Base-by-base conservation (phyloP, 2,888 invertebrate species). In the Sarcophaga caerulescens region DNA sequence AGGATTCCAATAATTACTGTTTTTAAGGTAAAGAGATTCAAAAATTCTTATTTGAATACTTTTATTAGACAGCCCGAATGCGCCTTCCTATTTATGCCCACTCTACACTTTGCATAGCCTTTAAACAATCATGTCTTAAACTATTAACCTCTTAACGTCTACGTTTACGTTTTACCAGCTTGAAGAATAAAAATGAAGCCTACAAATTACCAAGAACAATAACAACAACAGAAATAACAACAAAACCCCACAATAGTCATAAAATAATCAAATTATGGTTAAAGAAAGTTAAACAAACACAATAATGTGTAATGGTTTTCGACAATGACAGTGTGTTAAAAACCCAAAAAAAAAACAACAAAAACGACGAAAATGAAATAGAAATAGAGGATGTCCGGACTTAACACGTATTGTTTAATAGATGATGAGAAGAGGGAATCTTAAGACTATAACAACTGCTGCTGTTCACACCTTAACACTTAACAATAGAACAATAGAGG, bases 301-400 rank as follows among this genome's bases (percentile, higher is more conserved):
- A 77, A 79, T 79, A 75, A 71, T 81, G 62, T 78, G 62, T 78
- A 78, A 82, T 85, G 82, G 74, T 81, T 73, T 35, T 78, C 19
- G 12, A 62, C 10, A 85, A 66, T 74, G 79, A 71, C 81, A 78
- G 59, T 66, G 81, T 77, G 63, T 63, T 21, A 70, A 47, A 66
- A 81, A 57, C 68, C 23, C 57, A 6, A 25, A 25, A 35, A 25
- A 25, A 25, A 25, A 45, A 11, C 59, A 17, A n/a, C 8, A n/a
- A 19, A 1, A 60, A 60, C 6, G 19, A n/a, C 12, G 19, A 60
- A 19, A 60, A 6, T 35, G 57, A 35, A 75, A 70, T 68, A 77
- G 68, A 65, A 80, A 75, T 82, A 71, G 71, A 86, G 86, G 86
- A 86, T 78, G 84, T 86, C 86, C 86, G 86, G 86, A 84, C 80